These are phyloP conservation scores for Buathra laborator DNA, from an alignment of 2,888 invertebrate species.

Conservation along the genomic window DNA sequence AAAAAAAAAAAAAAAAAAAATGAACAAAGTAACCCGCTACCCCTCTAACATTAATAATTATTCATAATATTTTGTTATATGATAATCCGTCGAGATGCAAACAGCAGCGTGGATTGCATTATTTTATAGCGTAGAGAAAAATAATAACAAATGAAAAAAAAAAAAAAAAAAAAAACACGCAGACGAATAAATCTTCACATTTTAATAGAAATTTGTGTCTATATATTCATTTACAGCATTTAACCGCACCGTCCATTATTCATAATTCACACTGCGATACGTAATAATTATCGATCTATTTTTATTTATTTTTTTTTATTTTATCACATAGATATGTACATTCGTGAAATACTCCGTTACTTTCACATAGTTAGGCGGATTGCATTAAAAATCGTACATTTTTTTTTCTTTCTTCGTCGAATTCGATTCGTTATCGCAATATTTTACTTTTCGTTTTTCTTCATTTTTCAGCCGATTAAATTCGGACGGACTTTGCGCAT, in stretches of 20 bases:
- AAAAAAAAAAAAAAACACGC: conserved; percentile 73
- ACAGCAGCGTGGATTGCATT: conserved; percentile 69
- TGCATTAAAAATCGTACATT: conserved; percentile 35
- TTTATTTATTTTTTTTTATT: conserved; percentile 40
- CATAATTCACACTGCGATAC: neutral
- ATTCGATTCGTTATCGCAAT: conserved; percentile 33
- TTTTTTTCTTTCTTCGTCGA: neutral
- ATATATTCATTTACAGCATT: conserved; percentile 46
- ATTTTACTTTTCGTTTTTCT: neutral
- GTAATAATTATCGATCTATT: conserved; percentile 37
- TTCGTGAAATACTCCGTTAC: conserved; percentile 65
- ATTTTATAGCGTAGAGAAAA: conserved; percentile 76
- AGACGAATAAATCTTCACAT: conserved; percentile 78
- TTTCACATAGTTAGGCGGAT: conserved; percentile 57
- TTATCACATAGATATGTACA: conserved; percentile 73
- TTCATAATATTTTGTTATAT: conserved; percentile 66
- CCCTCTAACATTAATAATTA: conserved; percentile 43
- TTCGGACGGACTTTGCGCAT: conserved; percentile 37
- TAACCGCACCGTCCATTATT: conserved; percentile 19
- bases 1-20: neutral
- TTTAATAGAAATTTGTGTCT: conserved; percentile 77
- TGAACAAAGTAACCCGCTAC: conserved; percentile 7
- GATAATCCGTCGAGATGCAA: conserved; percentile 48
- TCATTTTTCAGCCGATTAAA: conserved; percentile 12
- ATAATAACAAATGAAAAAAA: conserved; percentile 65